Conservation (phyloP, 2,888 invertebrate species). For the Beris chalybata region DNA sequence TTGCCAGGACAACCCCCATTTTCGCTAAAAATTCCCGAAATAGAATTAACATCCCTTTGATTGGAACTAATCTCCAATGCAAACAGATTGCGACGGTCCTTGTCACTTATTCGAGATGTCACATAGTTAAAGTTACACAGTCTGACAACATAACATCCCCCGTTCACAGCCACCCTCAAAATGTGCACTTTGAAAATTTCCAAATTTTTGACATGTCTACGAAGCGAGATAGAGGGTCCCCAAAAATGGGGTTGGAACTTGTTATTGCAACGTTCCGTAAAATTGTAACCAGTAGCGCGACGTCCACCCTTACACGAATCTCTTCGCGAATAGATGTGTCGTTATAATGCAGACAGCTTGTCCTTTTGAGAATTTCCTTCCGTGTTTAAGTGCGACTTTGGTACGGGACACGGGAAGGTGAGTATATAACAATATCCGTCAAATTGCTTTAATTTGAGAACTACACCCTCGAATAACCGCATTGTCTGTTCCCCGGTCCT, state of each 20-base stretch:
- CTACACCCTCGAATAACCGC: constrained; percentile 11
- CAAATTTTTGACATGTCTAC: constrained; percentile 2
- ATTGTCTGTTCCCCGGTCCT: constrained; percentile 23
- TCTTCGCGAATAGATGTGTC: constrained; percentile 1
- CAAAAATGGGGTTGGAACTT: neutral
- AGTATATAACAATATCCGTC: constrained; percentile 34
- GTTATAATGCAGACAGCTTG: constrained; percentile 13
- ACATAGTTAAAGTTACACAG: neutral
- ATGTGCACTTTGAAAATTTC: constrained; percentile 2
- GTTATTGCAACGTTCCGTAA: neutral
- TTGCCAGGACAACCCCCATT: no score
- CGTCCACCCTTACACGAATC: constrained; percentile 11
- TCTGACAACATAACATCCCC: neutral
- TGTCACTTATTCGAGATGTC: constrained; percentile 31
- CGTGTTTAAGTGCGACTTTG: neutral
- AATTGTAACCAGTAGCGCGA: neutral
- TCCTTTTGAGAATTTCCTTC: constrained; percentile 9
- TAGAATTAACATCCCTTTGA: constrained; percentile 37
- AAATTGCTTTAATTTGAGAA: constrained; percentile 39
- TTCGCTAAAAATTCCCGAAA: constrained; percentile 28
- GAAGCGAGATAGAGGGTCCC: neutral
- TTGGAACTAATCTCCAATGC: constrained; percentile 35
- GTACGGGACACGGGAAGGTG: neutral
- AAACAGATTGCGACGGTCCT: constrained; percentile 34
- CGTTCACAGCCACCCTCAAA: neutral